Conservation (phyloP, 2,888 invertebrate species). For the Agrotis clavis region DNA sequence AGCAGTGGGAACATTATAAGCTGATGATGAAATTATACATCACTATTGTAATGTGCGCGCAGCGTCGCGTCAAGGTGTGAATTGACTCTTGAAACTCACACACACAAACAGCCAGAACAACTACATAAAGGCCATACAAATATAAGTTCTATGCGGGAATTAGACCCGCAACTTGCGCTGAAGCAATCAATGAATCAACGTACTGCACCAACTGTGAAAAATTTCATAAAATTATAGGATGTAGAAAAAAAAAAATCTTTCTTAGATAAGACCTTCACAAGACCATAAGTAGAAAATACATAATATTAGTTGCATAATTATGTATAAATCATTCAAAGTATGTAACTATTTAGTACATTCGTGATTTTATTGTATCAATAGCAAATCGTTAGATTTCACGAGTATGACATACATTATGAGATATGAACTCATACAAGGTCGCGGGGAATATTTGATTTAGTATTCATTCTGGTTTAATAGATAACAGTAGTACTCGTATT, state of each 20-base stretch:
- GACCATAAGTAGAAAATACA: not conserved
- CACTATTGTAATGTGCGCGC: too few relatives aligned
- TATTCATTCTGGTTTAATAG: conserved; percentile 13
- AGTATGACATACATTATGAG: conserved; percentile 1
- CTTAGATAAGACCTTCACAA: conserved; percentile 7
- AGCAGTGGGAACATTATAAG: too few relatives aligned
- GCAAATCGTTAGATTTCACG: conserved; percentile 1
- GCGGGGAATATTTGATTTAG: not conserved
- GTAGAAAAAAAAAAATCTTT: not conserved
- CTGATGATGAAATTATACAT: too few relatives aligned
- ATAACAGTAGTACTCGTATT: conserved; percentile 19
- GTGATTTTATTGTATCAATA: conserved; percentile 7
- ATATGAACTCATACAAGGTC: conserved; percentile 21
- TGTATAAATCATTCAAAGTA: not conserved
- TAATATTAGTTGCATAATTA: conserved; percentile 1
- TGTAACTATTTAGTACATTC: not conserved
- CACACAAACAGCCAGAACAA: too few relatives aligned
- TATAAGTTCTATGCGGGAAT: too few relatives aligned
- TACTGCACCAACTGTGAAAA: too few relatives aligned
- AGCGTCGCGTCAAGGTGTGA: too few relatives aligned
- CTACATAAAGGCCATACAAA: too few relatives aligned
- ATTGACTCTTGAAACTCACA: too few relatives aligned
- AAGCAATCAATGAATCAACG: too few relatives aligned
- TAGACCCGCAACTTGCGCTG: too few relatives aligned
- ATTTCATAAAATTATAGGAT: too few relatives aligned